Percentiles rank a stretch among this genome's conserved stretches.
Conservation (phyloP, 2,113 vertebrate species). For the Himantopus leucocephalus region DNA sequence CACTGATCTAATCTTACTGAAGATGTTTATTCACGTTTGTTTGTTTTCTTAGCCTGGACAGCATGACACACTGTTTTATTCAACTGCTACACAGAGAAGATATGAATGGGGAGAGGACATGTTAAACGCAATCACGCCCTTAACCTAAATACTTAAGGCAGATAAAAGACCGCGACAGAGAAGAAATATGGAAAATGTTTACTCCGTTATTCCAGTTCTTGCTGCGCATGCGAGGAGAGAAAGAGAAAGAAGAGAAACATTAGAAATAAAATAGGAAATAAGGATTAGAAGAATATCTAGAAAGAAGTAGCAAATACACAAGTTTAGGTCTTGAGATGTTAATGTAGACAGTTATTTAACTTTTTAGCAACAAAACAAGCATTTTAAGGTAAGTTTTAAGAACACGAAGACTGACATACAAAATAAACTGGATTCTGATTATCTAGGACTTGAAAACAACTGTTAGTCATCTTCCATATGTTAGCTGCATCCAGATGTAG, state of each 20-base stretch:
- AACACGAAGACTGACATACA: background rate
- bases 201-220: constrained; percentile 83
- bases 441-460: background rate
- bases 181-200: constrained; percentile 67
- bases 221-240: constrained; percentile 82
- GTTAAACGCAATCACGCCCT: constrained; percentile 14
- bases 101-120: background rate
- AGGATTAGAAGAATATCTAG: background rate
- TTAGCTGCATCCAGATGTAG: background rate
- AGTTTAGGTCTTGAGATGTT: background rate
- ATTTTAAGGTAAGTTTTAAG: background rate
- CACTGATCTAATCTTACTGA: background rate
- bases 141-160: constrained; percentile 35
- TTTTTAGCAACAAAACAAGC: background rate
- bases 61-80: background rate
- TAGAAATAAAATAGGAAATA: constrained; percentile 59
- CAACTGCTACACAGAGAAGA: background rate
- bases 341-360: background rate
- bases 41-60: background rate
- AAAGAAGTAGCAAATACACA: background rate
- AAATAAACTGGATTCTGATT: background rate
- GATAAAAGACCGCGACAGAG: constrained; percentile 10
- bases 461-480: background rate
- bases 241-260: constrained; percentile 72
- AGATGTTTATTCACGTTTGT: background rate